Evolutionary conservation across 2,888 invertebrate genomes (phyloP), one percentile per base, ranked within the genome.

Genomic region (Lymantria dispar): DNA sequence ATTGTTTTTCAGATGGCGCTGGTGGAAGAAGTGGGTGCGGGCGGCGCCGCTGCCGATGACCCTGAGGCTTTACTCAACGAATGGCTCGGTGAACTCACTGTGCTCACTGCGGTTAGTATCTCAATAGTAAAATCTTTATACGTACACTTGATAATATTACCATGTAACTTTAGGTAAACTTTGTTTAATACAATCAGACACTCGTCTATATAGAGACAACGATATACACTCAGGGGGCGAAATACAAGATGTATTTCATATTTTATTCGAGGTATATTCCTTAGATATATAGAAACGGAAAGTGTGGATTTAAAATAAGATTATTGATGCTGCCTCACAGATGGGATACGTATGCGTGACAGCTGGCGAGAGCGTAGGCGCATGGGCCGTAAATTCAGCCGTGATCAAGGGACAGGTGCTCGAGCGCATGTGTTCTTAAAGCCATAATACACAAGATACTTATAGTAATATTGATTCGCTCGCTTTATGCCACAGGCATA

Each of bases 71-170:
- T 95, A 64, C 93, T 96, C 65, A 95, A 95, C 87, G 95, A 95
- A 75, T 95, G 95, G 95, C 92, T 96, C 10, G 95, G 95, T 56
- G 95, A 96, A 80, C 92, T 96, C 67, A 94, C 95, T 72, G 94
- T 92, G 60, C 92, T 96, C 50, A 94, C 95, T 45, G 94, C 94
- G 92, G 96, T 96, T 79, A 93, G 94, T 92, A 14, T 22, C 2
- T n/a, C n/a, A n/a, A n/a, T n/a, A n/a, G n/a, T n/a, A n/a, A n/a
- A n/a, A n/a, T n/a, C n/a, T n/a, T n/a, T n/a, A n/a, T n/a, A n/a
- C n/a, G n/a, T n/a, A n/a, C n/a, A n/a, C n/a, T n/a, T n/a, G n/a
- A n/a, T n/a, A n/a, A n/a, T n/a, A n/a, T n/a, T n/a, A n/a, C n/a
- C n/a, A n/a, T n/a, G n/a, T n/a, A n/a, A n/a, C n/a, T n/a, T n/a